A percentile compares a stretch with the other conserved stretches of the same genome.
Conservation (phyloP, 2,113 vertebrate genomes). For the Hemibagrus wyckioides region DNA sequence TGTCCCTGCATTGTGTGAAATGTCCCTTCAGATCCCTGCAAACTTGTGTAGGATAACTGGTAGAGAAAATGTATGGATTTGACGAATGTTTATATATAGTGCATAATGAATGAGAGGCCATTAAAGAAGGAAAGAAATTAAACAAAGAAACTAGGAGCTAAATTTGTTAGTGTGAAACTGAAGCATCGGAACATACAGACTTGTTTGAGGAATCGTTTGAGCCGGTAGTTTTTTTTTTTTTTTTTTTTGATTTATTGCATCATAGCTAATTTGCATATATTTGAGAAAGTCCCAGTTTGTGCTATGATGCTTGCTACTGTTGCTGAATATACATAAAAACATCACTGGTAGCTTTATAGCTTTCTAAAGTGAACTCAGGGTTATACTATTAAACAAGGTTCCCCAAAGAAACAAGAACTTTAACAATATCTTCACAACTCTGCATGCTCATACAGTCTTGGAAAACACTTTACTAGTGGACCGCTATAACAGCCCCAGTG, state of each 20-base stretch:
- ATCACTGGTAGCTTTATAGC: not conserved
- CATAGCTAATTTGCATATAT: not conserved
- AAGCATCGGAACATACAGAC: too few relatives aligned
- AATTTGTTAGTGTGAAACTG: too few relatives aligned
- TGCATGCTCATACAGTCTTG: not conserved
- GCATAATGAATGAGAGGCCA: too few relatives aligned
- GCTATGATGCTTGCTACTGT: not conserved
- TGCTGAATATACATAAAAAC: not conserved
- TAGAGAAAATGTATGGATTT: too few relatives aligned
- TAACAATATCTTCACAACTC: not conserved
- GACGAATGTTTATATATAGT: too few relatives aligned
- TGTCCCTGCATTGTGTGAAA: too few relatives aligned
- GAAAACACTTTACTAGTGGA: not conserved
- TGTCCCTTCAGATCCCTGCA: too few relatives aligned
- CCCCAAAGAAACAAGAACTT: not conserved
- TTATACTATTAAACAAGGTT: not conserved
- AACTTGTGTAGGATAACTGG: too few relatives aligned
- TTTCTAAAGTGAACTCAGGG: not conserved
- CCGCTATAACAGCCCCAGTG: too few relatives aligned
- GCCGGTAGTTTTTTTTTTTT: not conserved
- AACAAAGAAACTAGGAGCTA: too few relatives aligned
- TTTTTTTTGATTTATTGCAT: not conserved
- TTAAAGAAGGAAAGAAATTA: too few relatives aligned
- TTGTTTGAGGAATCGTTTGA: not conserved
- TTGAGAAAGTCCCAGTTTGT: not conserved